Percentiles rank a stretch among this genome's conserved stretches.
Conservation (phyloP, 2,888 invertebrate genomes). For the Tipula helvola region DNA sequence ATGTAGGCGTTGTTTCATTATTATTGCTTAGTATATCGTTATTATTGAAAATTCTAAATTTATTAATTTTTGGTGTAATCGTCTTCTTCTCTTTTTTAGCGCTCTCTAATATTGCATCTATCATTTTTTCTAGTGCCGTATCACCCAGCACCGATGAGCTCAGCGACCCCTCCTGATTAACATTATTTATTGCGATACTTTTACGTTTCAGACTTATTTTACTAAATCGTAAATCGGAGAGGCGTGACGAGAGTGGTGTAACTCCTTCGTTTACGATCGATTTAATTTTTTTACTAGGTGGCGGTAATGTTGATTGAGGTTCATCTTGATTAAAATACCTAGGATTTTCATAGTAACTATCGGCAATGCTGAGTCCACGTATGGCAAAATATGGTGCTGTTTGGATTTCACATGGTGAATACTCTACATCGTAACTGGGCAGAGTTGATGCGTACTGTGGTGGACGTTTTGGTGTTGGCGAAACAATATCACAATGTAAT, state of each 20-base stretch:
- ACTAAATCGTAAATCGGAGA: slow-evolving; percentile 9
- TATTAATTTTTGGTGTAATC: slow-evolving; percentile 25
- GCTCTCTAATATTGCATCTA: slow-evolving; percentile 34
- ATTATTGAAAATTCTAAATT: slow-evolving; percentile 20
- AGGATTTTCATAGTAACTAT: slow-evolving; percentile 34
- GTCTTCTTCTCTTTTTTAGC: slow-evolving; percentile 28
- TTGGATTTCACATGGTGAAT: slow-evolving; percentile 29
- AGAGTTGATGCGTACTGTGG: slow-evolving; percentile 29
- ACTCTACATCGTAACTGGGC: slow-evolving; percentile 32
- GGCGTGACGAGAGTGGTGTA: slow-evolving; percentile 10
- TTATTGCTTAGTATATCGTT: background rate
- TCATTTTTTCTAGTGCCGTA: slow-evolving; percentile 33
- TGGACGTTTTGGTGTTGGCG: slow-evolving; percentile 7
- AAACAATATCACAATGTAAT: slow-evolving; percentile 5
- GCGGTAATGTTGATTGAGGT: slow-evolving; percentile 10
- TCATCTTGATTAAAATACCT: slow-evolving; percentile 25
- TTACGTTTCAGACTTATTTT: slow-evolving; percentile 17
- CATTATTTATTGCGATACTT: slow-evolving; percentile 16
- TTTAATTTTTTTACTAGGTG: slow-evolving; percentile 15
- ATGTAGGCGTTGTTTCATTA: slow-evolving; percentile 25
- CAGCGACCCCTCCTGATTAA: slow-evolving; percentile 18
- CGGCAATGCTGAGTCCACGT: slow-evolving; percentile 29
- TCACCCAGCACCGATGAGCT: slow-evolving; percentile 34
- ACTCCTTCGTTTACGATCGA: background rate
- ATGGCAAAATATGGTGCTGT: slow-evolving; percentile 31